phyloP scores from a whole-genome alignment of 2,888 invertebrate species.

The Hypolimnas misippus region DNA sequence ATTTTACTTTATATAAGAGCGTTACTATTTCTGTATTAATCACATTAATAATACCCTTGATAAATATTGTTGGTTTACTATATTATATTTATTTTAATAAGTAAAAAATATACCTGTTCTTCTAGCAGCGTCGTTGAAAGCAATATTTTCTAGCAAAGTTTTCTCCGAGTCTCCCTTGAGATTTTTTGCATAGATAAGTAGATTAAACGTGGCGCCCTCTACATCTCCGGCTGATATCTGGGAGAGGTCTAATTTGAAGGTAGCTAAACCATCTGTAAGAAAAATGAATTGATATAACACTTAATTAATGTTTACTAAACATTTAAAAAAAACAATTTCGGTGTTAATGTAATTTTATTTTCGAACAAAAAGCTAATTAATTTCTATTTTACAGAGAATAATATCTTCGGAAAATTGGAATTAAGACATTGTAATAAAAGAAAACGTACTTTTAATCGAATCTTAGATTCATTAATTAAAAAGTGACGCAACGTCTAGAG shows the following conservation, averaged over 20 bases:
- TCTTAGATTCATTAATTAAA: constrained; percentile 43
- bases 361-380: too few species aligned
- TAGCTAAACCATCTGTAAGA: constrained; percentile 68
- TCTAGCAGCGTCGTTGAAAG: constrained; percentile 93
- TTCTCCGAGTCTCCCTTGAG: constrained; percentile 93
- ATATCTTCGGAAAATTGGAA: too few species aligned
- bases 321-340: not conserved
- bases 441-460: constrained; percentile 21
- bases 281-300: constrained; percentile 16
- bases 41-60: constrained; percentile 5
- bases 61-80: not conserved
- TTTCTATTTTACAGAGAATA: too few species aligned
- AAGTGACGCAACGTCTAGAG: constrained; percentile 35
- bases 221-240: constrained; percentile 84
- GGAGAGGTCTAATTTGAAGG: constrained; percentile 83
- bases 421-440: not conserved
- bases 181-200: constrained; percentile 92
- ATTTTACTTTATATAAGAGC: not conserved
- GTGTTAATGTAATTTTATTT: too few species aligned
- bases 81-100: constrained; percentile 24
- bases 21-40: constrained; percentile 1
- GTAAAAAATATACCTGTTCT: constrained; percentile 86
- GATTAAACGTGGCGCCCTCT: constrained; percentile 86
- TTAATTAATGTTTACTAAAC: too few species aligned
- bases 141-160: constrained; percentile 92